Evolutionary conservation across 2,113 vertebrate genomes (phyloP), one percentile per base, ranked within the genome.

Genomic region (Tinamus guttatus): DNA sequence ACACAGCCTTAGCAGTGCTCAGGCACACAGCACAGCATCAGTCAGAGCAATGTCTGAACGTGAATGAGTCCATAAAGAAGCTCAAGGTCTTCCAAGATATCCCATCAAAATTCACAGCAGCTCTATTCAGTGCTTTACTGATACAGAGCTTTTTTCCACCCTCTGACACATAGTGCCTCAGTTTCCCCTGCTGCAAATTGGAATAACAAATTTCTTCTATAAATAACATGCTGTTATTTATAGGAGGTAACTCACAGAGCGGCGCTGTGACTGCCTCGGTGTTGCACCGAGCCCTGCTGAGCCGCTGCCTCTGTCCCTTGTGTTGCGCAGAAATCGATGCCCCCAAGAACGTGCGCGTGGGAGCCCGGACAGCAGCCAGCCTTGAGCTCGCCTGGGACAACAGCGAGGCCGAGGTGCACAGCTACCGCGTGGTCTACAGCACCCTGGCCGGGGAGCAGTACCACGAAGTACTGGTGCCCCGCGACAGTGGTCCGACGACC

Each of bases 301-400:
- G 63, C 74, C 6, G 0, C 49, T 36, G 51, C 85, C 92, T 98
- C 95, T 98, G 62, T 98, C 98, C 97, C 95, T 97, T 98, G 97
- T 98, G 88, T 98, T 91, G 85, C 11, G 78, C 97, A 99, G 99
- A 99, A 97, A 99, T 99, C 1, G 99, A 99, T 79, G 99, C 99
- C 22, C 99, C 99, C 69, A 99, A 99, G 97, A 99, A 99, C 95
- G 92, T 99, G 73, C 97, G 98, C 41, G 98, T 99, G 24, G 96
- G 99, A 54, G 98, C 98, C 6, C 98, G 98, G 88, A 98, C 96
- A 0, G 99, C 99, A 10, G 98, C 98, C 92, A 98, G 97, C 70
- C 98, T 99, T 28, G 99, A 99, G 87, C 97, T 99, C 0, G 97
- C 99, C 36, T 99, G 99, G 99, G 99, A 99, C 96, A 99, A 99